phyloP scores from a whole-genome alignment of 2,113 vertebrate genomes.

The Romanogobio albipinnatus region DNA sequence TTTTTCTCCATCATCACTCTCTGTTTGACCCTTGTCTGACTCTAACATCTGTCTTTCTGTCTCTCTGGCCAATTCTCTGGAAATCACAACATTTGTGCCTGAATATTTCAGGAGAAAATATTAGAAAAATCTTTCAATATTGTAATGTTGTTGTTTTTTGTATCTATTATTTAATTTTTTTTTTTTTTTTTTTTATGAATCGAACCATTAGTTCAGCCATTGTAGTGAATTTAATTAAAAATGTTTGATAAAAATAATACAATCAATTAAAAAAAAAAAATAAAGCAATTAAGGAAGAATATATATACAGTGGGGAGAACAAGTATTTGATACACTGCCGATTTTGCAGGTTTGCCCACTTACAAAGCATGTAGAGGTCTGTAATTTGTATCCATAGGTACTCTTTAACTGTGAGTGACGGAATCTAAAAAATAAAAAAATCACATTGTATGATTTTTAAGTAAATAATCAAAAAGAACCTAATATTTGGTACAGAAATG shows the following conservation, averaged over 20 bases:
- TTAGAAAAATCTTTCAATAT: neutral
- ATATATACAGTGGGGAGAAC: no score
- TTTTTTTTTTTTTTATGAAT: neutral
- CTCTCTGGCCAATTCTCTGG: neutral
- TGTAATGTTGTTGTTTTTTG: neutral
- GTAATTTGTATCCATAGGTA: no score
- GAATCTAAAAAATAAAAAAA: no score
- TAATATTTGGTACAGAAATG: no score
- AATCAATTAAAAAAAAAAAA: neutral
- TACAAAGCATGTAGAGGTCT: no score
- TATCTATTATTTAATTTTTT: neutral
- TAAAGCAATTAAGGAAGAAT: neutral
- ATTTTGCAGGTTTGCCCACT: no score
- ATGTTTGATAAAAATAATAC: neutral
- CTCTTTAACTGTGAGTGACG: no score
- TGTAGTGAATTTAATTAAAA: no score
- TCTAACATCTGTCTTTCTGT: constrained; percentile 6
- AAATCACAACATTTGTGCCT: neutral
- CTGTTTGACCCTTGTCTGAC: constrained; percentile 27
- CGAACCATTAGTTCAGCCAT: neutral
- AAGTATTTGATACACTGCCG: no score
- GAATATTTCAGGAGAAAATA: neutral
- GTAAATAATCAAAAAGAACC: no score
- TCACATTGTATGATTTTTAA: no score
- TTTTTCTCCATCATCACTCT: neutral